These are phyloP conservation scores for Omphaloscelis lunosa DNA, from an alignment of 2,888 invertebrate genomes.

Conservation along the genomic window DNA sequence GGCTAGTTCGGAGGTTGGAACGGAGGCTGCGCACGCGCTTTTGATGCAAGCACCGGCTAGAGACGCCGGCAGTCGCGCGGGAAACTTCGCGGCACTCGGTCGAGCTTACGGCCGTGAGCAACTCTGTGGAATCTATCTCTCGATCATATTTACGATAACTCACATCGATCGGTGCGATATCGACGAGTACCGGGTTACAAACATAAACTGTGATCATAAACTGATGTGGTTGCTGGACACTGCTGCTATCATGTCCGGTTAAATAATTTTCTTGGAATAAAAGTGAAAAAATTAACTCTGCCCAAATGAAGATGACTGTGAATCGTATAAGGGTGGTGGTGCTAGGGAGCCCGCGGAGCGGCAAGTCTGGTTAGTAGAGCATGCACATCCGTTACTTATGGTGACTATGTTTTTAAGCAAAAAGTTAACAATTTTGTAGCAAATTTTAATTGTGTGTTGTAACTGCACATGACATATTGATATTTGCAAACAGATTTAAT, in stretches of 20 bases:
- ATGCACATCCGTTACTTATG: conserved; percentile 27
- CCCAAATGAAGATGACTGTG: conserved; percentile 93
- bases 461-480: background rate
- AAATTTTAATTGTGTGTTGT: background rate
- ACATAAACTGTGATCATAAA: conserved; percentile 74
- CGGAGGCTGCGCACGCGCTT: conserved; percentile 84
- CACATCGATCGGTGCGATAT: conserved; percentile 69
- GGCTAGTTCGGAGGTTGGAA: conserved; percentile 72
- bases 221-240: conserved; percentile 73
- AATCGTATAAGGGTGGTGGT: conserved; percentile 95
- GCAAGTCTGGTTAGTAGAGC: conserved; percentile 93
- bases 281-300: conserved; percentile 77
- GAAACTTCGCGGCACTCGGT: conserved; percentile 83
- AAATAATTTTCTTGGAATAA: conserved; percentile 72
- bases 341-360: conserved; percentile 94
- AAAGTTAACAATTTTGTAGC: background rate
- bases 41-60: conserved; percentile 75
- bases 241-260: conserved; percentile 76
- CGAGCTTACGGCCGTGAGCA: conserved; percentile 72
- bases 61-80: conserved; percentile 86
- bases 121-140: conserved; percentile 71
- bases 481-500: background rate
- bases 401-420: conserved; percentile 22
- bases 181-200: conserved; percentile 73
- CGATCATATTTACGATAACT: conserved; percentile 88